These are phyloP conservation scores for Thermophis baileyi DNA, from an alignment of 2,113 vertebrate genomes.

Conservation along the genomic window DNA sequence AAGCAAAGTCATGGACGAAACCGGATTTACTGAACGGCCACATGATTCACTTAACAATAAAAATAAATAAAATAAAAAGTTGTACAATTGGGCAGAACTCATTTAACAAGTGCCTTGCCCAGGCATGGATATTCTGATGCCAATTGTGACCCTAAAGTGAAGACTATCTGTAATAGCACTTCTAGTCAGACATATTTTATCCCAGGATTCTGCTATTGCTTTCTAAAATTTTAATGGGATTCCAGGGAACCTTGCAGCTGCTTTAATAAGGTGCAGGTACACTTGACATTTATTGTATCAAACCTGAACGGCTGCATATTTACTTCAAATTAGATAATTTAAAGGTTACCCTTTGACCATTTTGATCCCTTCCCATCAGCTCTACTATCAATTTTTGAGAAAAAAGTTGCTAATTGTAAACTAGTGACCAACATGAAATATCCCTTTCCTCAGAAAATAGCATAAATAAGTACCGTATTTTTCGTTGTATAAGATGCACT, in stretches of 20 bases:
- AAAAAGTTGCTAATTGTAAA: neutral
- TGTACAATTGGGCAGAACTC: neutral
- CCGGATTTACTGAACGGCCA: neutral
- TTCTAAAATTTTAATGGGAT: neutral
- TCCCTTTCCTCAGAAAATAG: neutral
- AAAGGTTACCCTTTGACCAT: neutral
- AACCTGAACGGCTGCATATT: neutral
- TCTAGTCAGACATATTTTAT: neutral
- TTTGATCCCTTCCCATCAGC: neutral
- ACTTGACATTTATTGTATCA: neutral
- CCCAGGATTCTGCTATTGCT: neutral
- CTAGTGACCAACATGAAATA: constrained; percentile 5
- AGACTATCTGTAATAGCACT: neutral
- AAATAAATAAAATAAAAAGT: neutral
- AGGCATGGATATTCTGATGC: neutral
- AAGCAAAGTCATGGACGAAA: neutral
- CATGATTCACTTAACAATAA: neutral
- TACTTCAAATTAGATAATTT: neutral
- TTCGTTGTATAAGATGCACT: too few species aligned
- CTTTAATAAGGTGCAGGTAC: neutral
- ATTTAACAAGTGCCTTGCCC: neutral
- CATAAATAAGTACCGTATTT: neutral
- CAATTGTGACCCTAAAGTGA: neutral
- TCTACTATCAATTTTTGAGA: neutral
- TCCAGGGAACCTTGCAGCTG: neutral